Evolutionary conservation across 2,888 invertebrate genomes (phyloP), one percentile per base, ranked within the genome.

Genomic region (Deilephila porcellus): DNA sequence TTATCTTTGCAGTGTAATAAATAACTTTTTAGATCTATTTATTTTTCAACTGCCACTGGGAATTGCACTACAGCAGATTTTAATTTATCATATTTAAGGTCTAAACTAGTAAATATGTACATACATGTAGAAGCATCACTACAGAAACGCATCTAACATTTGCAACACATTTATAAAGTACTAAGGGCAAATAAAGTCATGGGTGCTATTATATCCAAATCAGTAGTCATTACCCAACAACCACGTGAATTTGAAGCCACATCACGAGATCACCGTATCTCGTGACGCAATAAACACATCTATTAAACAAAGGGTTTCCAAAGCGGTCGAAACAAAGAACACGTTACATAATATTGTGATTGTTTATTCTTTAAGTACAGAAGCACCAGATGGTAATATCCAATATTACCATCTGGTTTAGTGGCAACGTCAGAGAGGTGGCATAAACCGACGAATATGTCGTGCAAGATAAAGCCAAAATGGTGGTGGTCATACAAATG

Each of bases 271-370:
- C n/a, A 71, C 75, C 62, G 73, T 60, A 73, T 76, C 75, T 73
- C 71, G 75, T 78, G 78, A 75, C 70, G 78, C 25, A 79, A 79
- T 77, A 59, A 75, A 78, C 76, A 77, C 60, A 75, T 76, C 79
- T 78, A 25, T 52, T 67, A 76, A 76, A 67, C 70, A 78, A 81
- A 82, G 78, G 80, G 83, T 74, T 71, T 76, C 70, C 74, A 62
- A 75, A 75, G 76, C 74, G 78, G 79, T 78, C 79, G 80, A 79
- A 83, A 78, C 74, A 71, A 79, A 79, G 75, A 76, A 78, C 75
- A 72, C 79, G 37, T 83, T 81, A 80, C 81, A 75, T 78, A 83
- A 84, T 83, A 79, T 79, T 78, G 77, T 83, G 79, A 85, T 85
- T 85, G 85, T 85, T 81, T 76, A 76, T 75, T 77, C 73, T 81